Evolutionary conservation across 1,140 invertebrate genomes (phyloP).

Genomic region (Steinernema feltiae): DNA sequence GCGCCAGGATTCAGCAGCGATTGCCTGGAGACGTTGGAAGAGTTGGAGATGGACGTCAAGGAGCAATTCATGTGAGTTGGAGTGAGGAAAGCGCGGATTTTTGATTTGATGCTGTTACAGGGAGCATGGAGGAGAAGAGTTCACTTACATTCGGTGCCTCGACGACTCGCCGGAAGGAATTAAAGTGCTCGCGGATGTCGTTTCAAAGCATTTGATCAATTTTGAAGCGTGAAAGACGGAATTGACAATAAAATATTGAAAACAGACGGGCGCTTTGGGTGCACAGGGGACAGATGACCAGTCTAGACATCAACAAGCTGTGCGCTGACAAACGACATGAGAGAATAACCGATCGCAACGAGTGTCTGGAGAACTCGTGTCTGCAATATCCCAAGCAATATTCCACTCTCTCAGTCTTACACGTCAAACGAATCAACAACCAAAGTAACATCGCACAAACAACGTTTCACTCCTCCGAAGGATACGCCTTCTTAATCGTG

Average conservation of each 20-base stretch:
- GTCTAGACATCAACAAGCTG: no score
- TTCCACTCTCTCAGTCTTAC: neutral
- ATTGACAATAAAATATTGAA: neutral
- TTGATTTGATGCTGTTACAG: neutral
- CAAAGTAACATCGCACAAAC: neutral
- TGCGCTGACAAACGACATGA: no score
- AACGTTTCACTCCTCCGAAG: neutral
- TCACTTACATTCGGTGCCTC: neutral
- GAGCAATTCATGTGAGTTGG: conserved; percentile 12
- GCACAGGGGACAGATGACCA: no score
- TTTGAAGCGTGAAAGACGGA: neutral
- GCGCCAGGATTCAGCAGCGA: conserved; percentile 18
- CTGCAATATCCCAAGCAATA: neutral
- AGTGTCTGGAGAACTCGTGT: no score
- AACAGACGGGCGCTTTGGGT: no score
- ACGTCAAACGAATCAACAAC: neutral
- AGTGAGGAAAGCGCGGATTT: neutral
- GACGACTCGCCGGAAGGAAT: neutral
- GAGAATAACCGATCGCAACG: no score
- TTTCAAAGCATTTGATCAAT: neutral
- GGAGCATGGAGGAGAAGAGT: neutral
- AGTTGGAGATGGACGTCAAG: conserved; percentile 17
- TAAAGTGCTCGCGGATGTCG: neutral
- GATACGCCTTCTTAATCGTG: neutral
- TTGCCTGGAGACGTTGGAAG: conserved; percentile 14